phyloP scores from a whole-genome alignment of 2,113 vertebrate species.

The Cololabis saira region DNA sequence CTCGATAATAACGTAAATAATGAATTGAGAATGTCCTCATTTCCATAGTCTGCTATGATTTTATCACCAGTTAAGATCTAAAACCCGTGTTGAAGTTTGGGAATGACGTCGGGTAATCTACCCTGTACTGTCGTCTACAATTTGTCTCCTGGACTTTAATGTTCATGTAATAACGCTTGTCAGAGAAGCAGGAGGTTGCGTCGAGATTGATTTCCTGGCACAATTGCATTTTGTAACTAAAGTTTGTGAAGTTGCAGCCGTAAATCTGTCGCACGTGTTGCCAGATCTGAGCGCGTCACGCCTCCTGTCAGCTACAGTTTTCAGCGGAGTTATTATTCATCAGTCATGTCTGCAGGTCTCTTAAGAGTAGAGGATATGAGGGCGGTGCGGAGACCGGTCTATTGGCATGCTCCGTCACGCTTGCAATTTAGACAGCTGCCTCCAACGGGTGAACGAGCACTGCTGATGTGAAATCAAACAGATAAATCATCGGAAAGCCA shows the following conservation, averaged over 20 bases:
- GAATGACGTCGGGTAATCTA: too few species aligned
- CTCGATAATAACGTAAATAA: too few species aligned
- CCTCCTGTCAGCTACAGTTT: conserved; percentile 16
- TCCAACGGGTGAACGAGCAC: conserved; percentile 33
- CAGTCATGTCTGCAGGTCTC: conserved; percentile 5
- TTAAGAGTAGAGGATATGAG: conserved; percentile 1
- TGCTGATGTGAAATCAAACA: conserved; percentile 38
- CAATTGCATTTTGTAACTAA: conserved; percentile 1
- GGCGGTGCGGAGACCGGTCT: conserved; percentile 50
- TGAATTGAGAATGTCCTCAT: too few species aligned
- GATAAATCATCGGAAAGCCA: conserved; percentile 32
- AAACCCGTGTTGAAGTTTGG: too few species aligned
- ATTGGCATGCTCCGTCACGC: neutral
- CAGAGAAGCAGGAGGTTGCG: conserved; percentile 10
- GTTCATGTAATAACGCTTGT: conserved; percentile 40
- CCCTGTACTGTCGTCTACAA: conserved; percentile 1
- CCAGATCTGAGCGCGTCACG: conserved; percentile 19
- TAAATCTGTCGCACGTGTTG: conserved; percentile 30
- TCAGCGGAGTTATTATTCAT: conserved; percentile 24
- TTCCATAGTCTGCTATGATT: too few species aligned
- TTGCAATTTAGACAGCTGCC: conserved; percentile 46
- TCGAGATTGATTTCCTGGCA: conserved; percentile 22
- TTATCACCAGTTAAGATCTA: too few species aligned
- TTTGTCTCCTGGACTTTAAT: conserved; percentile 20
- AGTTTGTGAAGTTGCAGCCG: conserved; percentile 20